Percentiles rank a stretch among this genome's conserved stretches.
These are phyloP conservation scores for Dascyllus trimaculatus DNA, from an alignment of 2,113 vertebrate genomes.

Conservation along the genomic window DNA sequence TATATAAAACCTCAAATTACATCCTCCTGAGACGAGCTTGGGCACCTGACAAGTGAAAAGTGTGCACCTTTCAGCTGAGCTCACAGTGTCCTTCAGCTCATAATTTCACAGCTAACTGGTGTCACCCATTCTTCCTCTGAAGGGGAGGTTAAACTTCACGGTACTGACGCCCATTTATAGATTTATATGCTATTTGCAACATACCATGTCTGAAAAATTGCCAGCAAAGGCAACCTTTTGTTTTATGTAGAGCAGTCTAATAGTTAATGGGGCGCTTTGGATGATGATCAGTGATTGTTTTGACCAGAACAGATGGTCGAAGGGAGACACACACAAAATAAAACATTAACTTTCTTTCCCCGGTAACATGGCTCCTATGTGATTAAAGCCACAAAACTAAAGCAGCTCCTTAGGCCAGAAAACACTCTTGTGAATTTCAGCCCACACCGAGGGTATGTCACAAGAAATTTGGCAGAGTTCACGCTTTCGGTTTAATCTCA, in stretches of 20 bases:
- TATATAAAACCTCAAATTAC: slow-evolving; percentile 53
- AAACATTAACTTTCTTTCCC: neutral
- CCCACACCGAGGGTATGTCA: slow-evolving; percentile 32
- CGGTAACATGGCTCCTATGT: neutral
- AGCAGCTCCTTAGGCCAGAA: slow-evolving; percentile 17
- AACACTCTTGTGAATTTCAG: slow-evolving; percentile 25
- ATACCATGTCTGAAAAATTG: neutral
- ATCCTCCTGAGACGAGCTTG: slow-evolving; percentile 29
- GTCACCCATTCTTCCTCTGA: slow-evolving; percentile 9
- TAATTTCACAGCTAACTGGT: slow-evolving; percentile 30
- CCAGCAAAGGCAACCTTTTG: neutral
- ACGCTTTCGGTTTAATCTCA: slow-evolving; percentile 54
- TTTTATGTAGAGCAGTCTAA: neutral
- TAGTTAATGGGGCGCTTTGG: neutral
- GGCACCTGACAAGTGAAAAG: slow-evolving; percentile 52
- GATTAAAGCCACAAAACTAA: slow-evolving; percentile 27
- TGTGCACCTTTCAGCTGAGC: slow-evolving; percentile 6
- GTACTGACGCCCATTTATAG: neutral
- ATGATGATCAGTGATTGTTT: slow-evolving; percentile 2
- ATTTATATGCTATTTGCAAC: neutral
- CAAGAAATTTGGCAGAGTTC: slow-evolving; percentile 39
- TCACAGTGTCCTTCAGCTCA: slow-evolving; percentile 21
- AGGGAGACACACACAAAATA: slow-evolving; percentile 7
- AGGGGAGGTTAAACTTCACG: slow-evolving; percentile 5
- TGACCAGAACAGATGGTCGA: neutral